Evolutionary conservation across 1,140 invertebrate species (phyloP), one percentile per base, ranked within the genome.

Genomic region (Phymorhynchus buccinoides): DNA sequence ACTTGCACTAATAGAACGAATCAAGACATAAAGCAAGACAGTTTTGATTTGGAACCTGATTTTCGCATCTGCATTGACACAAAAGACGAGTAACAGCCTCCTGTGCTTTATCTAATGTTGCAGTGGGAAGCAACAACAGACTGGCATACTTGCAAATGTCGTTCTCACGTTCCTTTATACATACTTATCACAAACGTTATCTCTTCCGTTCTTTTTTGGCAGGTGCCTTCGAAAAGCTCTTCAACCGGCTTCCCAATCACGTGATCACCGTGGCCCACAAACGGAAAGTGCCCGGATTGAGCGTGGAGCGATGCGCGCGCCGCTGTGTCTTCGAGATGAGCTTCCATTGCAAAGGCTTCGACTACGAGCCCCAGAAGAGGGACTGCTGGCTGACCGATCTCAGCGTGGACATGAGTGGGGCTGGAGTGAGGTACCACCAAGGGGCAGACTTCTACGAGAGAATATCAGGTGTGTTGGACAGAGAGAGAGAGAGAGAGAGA

Each of bases 291-390:
- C 87, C 88, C 35, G 83, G 87, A 32, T 79, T 91, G 35, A 89
- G 86, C 42, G 89, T 90, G 14, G 91, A 93, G 78, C 86, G 90
- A 77, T 93, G 92, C 85, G 89, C 91, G n/a, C 86, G 91, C 52
- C 86, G 89, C 68, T 93, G 92, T 86, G 87, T 92, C n/a, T 85
- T 91, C 30, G 92, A 92, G 84, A 88, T 89, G 83, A 83, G 73
- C 22, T 93, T 93, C 88, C 88, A 89, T 84, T 93, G 92, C 85
- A 82, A 84, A 32, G 92, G 91, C 1, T 93, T 92, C 87, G 91
- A 92, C 84, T 92, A 90, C 73, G 91, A 90, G 35, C 83, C 84
- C 2, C 81, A 83, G 32, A 44, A 87, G 2, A 71, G 84, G 56
- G 91, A 88, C 80, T 93, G 92, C 84, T 91, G 89, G 89, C 83